These are phyloP conservation scores for Hipposideros armiger DNA, from an alignment of 2,113 vertebrate genomes.

Conservation along the genomic window DNA sequence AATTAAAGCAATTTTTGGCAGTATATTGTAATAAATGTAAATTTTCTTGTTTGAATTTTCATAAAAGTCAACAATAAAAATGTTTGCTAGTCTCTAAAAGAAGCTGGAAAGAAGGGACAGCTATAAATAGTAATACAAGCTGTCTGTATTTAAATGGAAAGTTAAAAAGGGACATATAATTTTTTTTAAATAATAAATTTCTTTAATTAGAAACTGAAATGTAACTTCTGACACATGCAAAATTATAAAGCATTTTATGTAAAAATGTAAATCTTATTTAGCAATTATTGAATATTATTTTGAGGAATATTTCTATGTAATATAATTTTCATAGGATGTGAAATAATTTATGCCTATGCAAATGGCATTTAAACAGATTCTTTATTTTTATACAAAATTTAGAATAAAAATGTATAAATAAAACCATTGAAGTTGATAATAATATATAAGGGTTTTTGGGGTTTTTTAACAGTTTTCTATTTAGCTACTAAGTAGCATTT, in stretches of 20 bases:
- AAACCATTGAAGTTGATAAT: not conserved
- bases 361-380: conserved; percentile 24
- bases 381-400: conserved; percentile 16
- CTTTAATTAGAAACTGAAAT: conserved; percentile 80
- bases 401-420: conserved; percentile 13
- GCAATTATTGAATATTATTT: conserved; percentile 61
- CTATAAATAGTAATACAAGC: conserved; percentile 7
- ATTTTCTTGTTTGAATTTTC: conserved; percentile 76
- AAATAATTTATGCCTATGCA: conserved; percentile 69
- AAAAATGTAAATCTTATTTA: conserved; percentile 79
- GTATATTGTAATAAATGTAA: conserved; percentile 61
- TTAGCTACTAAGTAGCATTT: conserved; percentile 3
- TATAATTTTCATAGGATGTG: conserved; percentile 65
- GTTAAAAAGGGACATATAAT: conserved; percentile 78
- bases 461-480: not conserved
- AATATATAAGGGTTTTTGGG: not conserved
- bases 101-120: conserved; percentile 70
- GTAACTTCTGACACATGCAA: conserved; percentile 68
- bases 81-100: conserved; percentile 58
- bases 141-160: conserved; percentile 61
- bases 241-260: conserved; percentile 78
- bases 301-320: conserved; percentile 66
- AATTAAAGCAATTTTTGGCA: conserved; percentile 81
- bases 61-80: conserved; percentile 71
- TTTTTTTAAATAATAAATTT: conserved; percentile 74